A percentile compares a stretch with the other conserved stretches of the same genome.
Conservation (phyloP, 2,113 vertebrate genomes). For the Nothoprocta pentlandii region DNA sequence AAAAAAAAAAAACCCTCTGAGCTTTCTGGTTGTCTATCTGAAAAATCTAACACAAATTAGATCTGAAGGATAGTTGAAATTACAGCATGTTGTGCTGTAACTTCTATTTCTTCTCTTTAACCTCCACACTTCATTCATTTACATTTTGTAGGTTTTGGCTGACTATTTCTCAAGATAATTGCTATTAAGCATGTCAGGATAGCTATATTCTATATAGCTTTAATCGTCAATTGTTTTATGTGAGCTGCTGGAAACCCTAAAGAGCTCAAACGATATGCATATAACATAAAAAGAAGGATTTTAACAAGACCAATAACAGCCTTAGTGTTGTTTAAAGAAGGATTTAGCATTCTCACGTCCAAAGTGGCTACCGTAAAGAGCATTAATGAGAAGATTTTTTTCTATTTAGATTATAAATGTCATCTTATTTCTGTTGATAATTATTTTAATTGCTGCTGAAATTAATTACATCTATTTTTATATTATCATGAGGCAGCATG, state of each 20-base stretch:
- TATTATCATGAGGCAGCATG: background rate
- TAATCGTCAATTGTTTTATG: background rate
- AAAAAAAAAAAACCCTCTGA: background rate
- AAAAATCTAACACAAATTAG: background rate
- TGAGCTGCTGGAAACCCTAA: background rate
- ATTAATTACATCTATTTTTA: constrained; percentile 32
- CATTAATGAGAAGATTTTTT: background rate
- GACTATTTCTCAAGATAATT: background rate
- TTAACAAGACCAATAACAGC: background rate
- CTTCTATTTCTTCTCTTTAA: background rate
- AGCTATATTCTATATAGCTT: background rate
- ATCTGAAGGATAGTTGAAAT: background rate
- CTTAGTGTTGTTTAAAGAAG: background rate
- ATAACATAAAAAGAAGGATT: background rate
- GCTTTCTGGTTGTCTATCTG: background rate
- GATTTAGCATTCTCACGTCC: background rate
- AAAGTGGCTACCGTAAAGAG: background rate
- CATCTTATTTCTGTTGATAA: background rate
- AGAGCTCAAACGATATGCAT: background rate
- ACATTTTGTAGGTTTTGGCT: background rate
- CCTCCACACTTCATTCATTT: background rate
- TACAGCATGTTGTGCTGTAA: background rate
- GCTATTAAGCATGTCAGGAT: background rate
- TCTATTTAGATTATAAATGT: background rate
- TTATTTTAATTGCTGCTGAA: constrained; percentile 45